Conservation (phyloP, 2,797 vertebrate species). For the Enoplosus armatus region DNA sequence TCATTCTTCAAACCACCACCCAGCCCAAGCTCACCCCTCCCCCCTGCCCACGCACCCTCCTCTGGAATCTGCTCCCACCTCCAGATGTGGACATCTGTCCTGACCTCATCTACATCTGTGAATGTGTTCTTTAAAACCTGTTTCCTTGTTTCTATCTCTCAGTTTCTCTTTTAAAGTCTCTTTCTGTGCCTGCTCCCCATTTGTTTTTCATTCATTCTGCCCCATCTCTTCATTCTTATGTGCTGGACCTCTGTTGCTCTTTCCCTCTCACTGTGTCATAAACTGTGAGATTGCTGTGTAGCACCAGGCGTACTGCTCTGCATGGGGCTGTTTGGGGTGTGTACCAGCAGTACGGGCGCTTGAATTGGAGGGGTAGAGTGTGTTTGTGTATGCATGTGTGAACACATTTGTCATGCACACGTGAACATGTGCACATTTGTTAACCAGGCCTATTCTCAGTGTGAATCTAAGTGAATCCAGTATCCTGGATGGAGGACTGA, state of each 20-base stretch:
- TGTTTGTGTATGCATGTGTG: constrained; percentile 10
- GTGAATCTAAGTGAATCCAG: constrained; percentile 31
- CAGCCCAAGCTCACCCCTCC: too few relatives aligned
- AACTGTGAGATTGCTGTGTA: constrained; percentile 40
- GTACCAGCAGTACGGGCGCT: constrained; percentile 9
- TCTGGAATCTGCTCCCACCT: constrained; percentile 39
- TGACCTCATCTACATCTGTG: constrained; percentile 7
- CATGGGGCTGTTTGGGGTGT: constrained; percentile 47
- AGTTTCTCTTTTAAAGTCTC: constrained; percentile 11
- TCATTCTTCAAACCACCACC: constrained; percentile 61
- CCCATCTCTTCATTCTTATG: constrained; percentile 28
- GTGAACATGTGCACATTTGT: constrained; percentile 9
- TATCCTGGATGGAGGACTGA: neutral
- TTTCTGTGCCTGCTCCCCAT: constrained; percentile 38
- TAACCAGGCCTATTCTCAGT: constrained; percentile 41
- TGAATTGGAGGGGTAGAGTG: constrained; percentile 8
- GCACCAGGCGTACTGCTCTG: constrained; percentile 30
- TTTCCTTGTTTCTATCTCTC: constrained; percentile 25
- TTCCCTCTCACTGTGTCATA: constrained; percentile 38
- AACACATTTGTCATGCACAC: constrained; percentile 1
- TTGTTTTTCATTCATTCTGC: constrained; percentile 40
- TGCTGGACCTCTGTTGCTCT: constrained; percentile 33
- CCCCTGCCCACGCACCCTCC: neutral
- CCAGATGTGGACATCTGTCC: constrained; percentile 31
- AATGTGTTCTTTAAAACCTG: constrained; percentile 22